Percentiles rank a stretch among this genome's conserved stretches.
phyloP scores from a whole-genome alignment of 1,140 invertebrate genomes.

The Magallana angulata region DNA sequence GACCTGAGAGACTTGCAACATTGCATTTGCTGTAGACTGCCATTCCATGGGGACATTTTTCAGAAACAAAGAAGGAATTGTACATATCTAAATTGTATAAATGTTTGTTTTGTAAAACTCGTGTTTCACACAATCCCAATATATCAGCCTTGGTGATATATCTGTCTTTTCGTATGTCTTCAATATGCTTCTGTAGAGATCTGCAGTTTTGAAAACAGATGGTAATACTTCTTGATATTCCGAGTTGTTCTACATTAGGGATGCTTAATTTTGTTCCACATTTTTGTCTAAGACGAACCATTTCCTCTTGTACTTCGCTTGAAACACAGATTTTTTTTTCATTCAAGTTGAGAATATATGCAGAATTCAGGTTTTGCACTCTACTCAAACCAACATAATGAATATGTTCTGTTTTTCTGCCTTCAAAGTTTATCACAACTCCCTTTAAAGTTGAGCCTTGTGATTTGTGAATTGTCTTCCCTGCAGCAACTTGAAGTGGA shows the following conservation, averaged over 20 bases:
- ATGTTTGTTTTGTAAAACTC: slow-evolving; percentile 40
- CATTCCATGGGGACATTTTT: not conserved
- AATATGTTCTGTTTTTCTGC: slow-evolving; percentile 46
- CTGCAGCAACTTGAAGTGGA: slow-evolving; percentile 38
- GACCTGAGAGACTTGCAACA: not conserved
- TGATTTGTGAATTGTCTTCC: slow-evolving; percentile 49
- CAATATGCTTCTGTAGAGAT: slow-evolving; percentile 45
- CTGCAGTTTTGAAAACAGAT: slow-evolving; percentile 45
- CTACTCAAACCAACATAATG: slow-evolving; percentile 52
- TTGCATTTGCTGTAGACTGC: slow-evolving; percentile 10
- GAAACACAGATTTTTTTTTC: slow-evolving; percentile 43
- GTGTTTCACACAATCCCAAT: slow-evolving; percentile 42
- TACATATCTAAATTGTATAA: not conserved
- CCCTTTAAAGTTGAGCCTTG: slow-evolving; percentile 43
- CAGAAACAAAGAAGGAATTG: not conserved
- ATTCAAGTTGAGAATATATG: slow-evolving; percentile 28
- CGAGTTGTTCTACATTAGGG: not conserved
- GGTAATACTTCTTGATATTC: not conserved
- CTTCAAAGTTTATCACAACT: slow-evolving; percentile 39
- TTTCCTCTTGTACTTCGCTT: slow-evolving; percentile 8
- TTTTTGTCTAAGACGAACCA: slow-evolving; percentile 17
- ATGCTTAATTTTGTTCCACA: not conserved
- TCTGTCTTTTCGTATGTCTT: slow-evolving; percentile 26
- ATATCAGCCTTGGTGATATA: slow-evolving; percentile 15
- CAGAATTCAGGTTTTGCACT: slow-evolving; percentile 35